phyloP scores from a whole-genome alignment of 2,888 invertebrate species.

The Mongoloraphidia duomilia region DNA sequence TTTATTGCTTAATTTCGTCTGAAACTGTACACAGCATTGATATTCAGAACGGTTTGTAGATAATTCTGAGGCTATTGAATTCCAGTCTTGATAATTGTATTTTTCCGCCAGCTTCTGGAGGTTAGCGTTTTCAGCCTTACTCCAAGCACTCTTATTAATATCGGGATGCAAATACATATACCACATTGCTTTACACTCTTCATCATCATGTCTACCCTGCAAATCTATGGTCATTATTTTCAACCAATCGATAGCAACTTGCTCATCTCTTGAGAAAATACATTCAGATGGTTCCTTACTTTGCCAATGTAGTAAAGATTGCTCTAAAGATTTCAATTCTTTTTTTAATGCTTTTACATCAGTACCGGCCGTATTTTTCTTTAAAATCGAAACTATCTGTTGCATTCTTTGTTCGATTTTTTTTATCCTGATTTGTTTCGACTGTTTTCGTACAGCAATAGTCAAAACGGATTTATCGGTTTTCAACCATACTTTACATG shows the following conservation, averaged over 20 bases:
- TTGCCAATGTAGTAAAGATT: background rate
- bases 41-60: slow-evolving; percentile 46
- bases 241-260: slow-evolving; percentile 43
- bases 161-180: slow-evolving; percentile 51
- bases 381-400: slow-evolving; percentile 20
- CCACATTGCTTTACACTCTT: slow-evolving; percentile 58
- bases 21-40: slow-evolving; percentile 53
- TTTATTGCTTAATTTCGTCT: slow-evolving; percentile 31
- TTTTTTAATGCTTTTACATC: slow-evolving; percentile 2
- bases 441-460: slow-evolving; percentile 13
- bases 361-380: slow-evolving; percentile 4
- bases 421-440: slow-evolving; percentile 5
- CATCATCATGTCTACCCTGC: slow-evolving; percentile 39
- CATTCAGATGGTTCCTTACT: slow-evolving; percentile 14
- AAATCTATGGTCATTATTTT: slow-evolving; percentile 32
- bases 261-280: slow-evolving; percentile 13
- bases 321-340: slow-evolving; percentile 4
- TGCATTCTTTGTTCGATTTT: slow-evolving; percentile 20
- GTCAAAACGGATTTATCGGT: slow-evolving; percentile 18
- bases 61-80: slow-evolving; percentile 40
- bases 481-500: slow-evolving; percentile 24
- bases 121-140: slow-evolving; percentile 31
- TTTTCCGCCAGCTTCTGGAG: slow-evolving; percentile 27
- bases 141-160: slow-evolving; percentile 45
- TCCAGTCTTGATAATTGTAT: slow-evolving; percentile 48